Evolutionary conservation across 2,113 vertebrate species (phyloP).

Genomic region (Serinus canaria): DNA sequence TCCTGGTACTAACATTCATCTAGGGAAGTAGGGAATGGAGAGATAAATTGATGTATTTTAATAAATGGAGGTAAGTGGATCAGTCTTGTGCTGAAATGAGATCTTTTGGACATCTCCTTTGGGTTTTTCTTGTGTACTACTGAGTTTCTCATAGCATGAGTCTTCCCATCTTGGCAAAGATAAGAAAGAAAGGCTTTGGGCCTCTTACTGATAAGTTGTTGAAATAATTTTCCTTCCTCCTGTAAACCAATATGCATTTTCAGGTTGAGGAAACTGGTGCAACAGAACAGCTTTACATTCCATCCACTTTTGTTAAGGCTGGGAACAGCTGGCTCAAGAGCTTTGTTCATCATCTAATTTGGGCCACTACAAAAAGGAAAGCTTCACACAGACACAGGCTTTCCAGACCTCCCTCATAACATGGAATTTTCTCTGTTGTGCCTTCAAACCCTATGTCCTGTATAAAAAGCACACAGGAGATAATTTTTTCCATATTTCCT

Average conservation of each 20-base stretch:
- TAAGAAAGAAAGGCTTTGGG: background rate
- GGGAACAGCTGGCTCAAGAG: background rate
- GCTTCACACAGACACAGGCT: background rate
- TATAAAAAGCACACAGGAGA: constrained; percentile 21
- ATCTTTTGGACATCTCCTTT: background rate
- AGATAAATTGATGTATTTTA: background rate
- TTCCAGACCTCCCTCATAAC: background rate
- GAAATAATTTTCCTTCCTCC: background rate
- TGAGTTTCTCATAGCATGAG: background rate
- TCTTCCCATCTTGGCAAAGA: background rate
- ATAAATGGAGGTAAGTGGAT: background rate
- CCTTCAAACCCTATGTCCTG: background rate
- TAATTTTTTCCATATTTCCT: constrained; percentile 10
- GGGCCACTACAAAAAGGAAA: background rate
- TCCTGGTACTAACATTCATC: background rate
- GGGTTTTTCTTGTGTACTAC: background rate
- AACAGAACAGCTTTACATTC: background rate
- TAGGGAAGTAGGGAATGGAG: background rate
- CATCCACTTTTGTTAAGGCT: background rate
- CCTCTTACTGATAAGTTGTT: background rate
- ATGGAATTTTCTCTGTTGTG: background rate
- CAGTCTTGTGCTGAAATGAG: background rate
- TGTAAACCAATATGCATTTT: background rate
- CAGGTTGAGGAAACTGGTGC: background rate
- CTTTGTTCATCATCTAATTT: background rate